phyloP scores from a whole-genome alignment of 2,113 vertebrate species.

The rat (Rattus norvegicus) region GRCr8 NC_086039.1:73520501-73521000 shows the following conservation, averaged over 20 bases:
- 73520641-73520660: neutral
- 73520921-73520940: neutral
- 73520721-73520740: neutral
- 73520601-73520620: neutral
- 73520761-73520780: neutral
- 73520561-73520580: neutral
- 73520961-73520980: neutral
- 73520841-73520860: neutral
- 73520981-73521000: too few relatives aligned
- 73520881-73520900: too few relatives aligned
- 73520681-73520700: neutral
- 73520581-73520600: neutral
- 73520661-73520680: neutral
- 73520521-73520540: constrained; percentile 13
- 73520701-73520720: neutral
- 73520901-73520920: neutral
- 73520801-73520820: neutral
- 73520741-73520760: neutral
- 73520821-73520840: neutral
- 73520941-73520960: neutral
- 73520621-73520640: neutral
- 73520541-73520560: neutral
- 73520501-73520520: constrained; percentile 14
- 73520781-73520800: neutral
- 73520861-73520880: neutral